These are phyloP conservation scores for Trichopoda pennipes DNA, from an alignment of 2,888 invertebrate species.

Conservation along the genomic window DNA sequence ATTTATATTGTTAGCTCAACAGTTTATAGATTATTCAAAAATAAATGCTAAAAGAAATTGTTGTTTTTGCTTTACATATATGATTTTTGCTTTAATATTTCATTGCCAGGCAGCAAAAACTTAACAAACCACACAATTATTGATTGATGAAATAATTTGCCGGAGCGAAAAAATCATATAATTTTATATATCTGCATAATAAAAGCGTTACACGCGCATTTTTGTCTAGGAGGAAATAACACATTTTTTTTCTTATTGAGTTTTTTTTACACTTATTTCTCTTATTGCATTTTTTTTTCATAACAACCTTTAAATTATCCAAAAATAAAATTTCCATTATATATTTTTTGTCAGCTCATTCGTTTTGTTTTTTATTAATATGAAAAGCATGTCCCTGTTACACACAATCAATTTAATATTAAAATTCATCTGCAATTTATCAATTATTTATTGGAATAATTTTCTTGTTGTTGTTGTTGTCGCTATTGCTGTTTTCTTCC, in stretches of 20 bases:
- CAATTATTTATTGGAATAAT: slow-evolving; percentile 78
- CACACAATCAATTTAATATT: slow-evolving; percentile 75
- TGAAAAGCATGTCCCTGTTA: slow-evolving; percentile 58
- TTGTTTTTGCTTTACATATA: no score
- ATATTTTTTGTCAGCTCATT: slow-evolving; percentile 5
- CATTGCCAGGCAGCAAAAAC: neutral
- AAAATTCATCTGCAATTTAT: slow-evolving; percentile 80
- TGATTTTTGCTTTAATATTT: neutral
- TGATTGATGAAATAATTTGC: slow-evolving; percentile 18
- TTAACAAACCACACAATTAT: slow-evolving; percentile 7
- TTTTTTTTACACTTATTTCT: neutral
- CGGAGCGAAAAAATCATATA: neutral
- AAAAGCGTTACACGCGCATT: neutral
- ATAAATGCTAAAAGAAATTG: no score
- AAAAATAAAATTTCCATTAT: slow-evolving; percentile 37
- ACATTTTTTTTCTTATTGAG: slow-evolving; percentile 16
- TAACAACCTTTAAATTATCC: slow-evolving; percentile 29
- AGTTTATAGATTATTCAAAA: no score
- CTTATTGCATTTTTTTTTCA: slow-evolving; percentile 8
- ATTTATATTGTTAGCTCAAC: no score
- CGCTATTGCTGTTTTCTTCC: slow-evolving; percentile 43
- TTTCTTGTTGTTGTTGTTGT: slow-evolving; percentile 65
- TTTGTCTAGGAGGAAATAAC: slow-evolving; percentile 28
- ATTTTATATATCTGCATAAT: slow-evolving; percentile 9
- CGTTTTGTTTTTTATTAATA: slow-evolving; percentile 37